Evolutionary conservation across 1,140 invertebrate species (phyloP).

Genomic region (Aleiodes sp.): DNA sequence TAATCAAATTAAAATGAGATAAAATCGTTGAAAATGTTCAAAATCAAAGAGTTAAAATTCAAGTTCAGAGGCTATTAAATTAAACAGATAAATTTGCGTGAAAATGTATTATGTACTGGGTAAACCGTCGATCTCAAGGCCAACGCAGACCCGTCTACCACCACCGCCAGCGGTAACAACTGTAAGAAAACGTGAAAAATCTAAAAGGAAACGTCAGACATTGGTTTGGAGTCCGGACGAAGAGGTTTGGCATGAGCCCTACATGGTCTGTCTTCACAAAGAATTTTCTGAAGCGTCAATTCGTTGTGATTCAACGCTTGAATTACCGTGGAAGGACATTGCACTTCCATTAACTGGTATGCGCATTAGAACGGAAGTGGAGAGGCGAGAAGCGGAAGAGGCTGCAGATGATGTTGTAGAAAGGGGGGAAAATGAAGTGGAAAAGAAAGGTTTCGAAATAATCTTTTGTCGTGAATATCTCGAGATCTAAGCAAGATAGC

Average conservation of each 20-base stretch:
- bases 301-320: slow-evolving; percentile 48
- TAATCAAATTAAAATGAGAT: neutral
- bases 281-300: slow-evolving; percentile 46
- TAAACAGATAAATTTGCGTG: neutral
- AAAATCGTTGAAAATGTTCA: neutral
- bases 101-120: slow-evolving; percentile 30
- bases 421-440: neutral
- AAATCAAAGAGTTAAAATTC: neutral
- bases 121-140: slow-evolving; percentile 17
- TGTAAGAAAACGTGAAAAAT: slow-evolving; percentile 23
- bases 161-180: neutral
- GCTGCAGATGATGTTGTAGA: neutral
- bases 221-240: slow-evolving; percentile 48
- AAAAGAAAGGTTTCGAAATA: neutral
- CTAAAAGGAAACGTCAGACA: slow-evolving; percentile 40
- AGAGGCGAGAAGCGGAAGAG: neutral
- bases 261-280: slow-evolving; percentile 43
- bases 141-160: slow-evolving; percentile 14
- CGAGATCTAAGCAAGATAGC: neutral
- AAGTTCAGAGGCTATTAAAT: neutral
- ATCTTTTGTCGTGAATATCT: too few species aligned
- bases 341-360: slow-evolving; percentile 40
- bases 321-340: slow-evolving; percentile 56
- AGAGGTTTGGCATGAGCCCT: slow-evolving; percentile 48
- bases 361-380: slow-evolving; percentile 38